Base-by-base conservation (phyloP, 2,797 vertebrate genomes). In the Sebastiscus albofasciatus region DNA sequence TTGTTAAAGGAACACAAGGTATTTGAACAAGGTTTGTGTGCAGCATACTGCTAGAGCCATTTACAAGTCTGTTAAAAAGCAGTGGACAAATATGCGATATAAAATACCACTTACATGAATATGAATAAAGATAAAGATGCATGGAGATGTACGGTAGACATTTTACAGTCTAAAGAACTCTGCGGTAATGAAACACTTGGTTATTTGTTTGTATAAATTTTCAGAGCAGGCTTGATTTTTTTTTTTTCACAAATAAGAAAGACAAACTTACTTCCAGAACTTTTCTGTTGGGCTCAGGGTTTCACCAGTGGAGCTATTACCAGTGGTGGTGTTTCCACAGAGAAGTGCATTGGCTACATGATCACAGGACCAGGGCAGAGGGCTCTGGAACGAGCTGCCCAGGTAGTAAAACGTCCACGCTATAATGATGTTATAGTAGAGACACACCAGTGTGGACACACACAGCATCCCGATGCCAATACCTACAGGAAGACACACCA, bases 381-480 rank as follows among this genome's bases (percentile, higher is more conserved):
- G 97, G 89, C 95, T 98, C 92, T 95, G 95, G 86, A 98, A 96
- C 20, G 96, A 98, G 84, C 93, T 96, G 77, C 91, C 94, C 90
- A 96, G 93, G 94, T 97, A 97, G 90, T 95, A 97, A 90, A 97
- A 96, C 0, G 96, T 96, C 96, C 97, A 97, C 2, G 96, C 96
- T 26, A 98, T 96, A 75, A 98, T 97, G 81, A 97, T 93, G 1
- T 97, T 97, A 77, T 97, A 97, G 93, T 96, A 97, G 68, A 98
- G 95, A 71, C 95, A 96, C 84, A 97, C 95, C 85, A 97, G 81
- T 0, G 90, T 95, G 82, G 96, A 96, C 34, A 96, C 95, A 22
- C 96, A 96, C 13, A 97, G 88, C 97, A 97, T 97, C 58, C 96
- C 96, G 2, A 97, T 93, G 13, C 97, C 97, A 58, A 97, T 93